phyloP scores from a whole-genome alignment of 2,113 vertebrate species.

The Pterocles gutturalis region DNA sequence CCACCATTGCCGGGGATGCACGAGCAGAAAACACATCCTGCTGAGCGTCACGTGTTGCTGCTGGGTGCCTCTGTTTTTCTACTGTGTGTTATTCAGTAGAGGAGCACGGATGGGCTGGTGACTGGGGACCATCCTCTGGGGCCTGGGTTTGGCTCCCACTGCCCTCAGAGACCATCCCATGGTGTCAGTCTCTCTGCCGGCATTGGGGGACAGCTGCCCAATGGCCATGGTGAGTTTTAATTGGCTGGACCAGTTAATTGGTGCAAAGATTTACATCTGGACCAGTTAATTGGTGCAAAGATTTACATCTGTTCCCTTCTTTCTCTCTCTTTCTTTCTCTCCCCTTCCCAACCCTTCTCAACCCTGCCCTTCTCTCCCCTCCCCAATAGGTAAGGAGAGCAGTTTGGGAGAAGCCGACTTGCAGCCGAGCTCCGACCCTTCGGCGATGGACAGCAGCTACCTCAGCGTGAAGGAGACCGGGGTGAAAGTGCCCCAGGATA shows the following conservation, averaged over 20 bases:
- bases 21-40: background rate
- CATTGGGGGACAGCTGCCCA: background rate
- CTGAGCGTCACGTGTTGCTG: rapidly evolving
- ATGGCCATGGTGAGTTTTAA: too few relatives aligned
- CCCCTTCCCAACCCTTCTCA: background rate
- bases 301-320: background rate
- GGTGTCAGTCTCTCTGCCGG: background rate
- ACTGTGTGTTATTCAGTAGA: background rate
- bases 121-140: background rate
- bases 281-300: background rate
- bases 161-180: background rate
- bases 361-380: background rate
- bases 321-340: background rate
- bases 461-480: conserved; percentile 89
- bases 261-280: background rate
- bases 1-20: background rate
- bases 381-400: conserved; percentile 88
- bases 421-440: conserved; percentile 83
- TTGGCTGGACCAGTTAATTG: background rate
- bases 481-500: conserved; percentile 85
- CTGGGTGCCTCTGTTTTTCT: background rate
- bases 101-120: background rate
- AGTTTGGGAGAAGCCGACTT: conserved; percentile 88
- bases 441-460: conserved; percentile 95
- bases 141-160: background rate